Base-by-base conservation (phyloP, 2,113 vertebrate species). In the Equus quagga region DNA sequence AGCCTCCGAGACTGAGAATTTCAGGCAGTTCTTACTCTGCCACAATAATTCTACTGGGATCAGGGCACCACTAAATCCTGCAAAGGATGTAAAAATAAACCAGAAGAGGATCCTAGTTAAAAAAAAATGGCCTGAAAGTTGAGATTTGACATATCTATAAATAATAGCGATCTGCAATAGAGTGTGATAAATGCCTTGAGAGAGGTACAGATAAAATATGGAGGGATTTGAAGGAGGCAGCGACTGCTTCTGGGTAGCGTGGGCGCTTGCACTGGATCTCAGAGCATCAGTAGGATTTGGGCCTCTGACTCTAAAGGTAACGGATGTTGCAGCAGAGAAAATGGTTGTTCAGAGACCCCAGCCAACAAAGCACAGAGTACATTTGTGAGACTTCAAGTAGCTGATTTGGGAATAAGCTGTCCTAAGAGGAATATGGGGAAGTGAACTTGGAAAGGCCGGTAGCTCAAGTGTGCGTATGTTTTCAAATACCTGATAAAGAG, bases 111-210 rank as follows among this genome's bases (percentile, higher is more conserved):
- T 87, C 69, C 51, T 76, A 79, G 65, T 76, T 93, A 8, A 5
- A 17, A 14, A 90, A 92, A 91, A 92, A 97, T 82, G 60, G 10
- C 49, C 91, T 97, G 65, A 80, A 95, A 97, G 95, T 96, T 98
- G 94, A 87, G 83, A 96, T 96, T 72, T 93, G 96, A 96, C 97
- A 70, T 96, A 94, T 94, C 96, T 96, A 96, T 97, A 98, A 97
- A 98, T 97, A 97, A 96, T 83, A 93, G 73, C 31, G 86, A 79
- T 93, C 94, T 65, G 69, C 91, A 97, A 91, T 90, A 73, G 60
- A 94, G 81, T 90, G 76, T 96, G 97, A 97, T 96, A 91, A 96
- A 97, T 96, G 96, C 67, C 14, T 91, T 36, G 33, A 56, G 82
- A 96, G 75, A 96, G 67, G 82, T 69, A 36, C 54, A 17, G n/a